These are phyloP conservation scores for Megaleporinus macrocephalus DNA, from an alignment of 2,113 vertebrate genomes.

Conservation along the genomic window DNA sequence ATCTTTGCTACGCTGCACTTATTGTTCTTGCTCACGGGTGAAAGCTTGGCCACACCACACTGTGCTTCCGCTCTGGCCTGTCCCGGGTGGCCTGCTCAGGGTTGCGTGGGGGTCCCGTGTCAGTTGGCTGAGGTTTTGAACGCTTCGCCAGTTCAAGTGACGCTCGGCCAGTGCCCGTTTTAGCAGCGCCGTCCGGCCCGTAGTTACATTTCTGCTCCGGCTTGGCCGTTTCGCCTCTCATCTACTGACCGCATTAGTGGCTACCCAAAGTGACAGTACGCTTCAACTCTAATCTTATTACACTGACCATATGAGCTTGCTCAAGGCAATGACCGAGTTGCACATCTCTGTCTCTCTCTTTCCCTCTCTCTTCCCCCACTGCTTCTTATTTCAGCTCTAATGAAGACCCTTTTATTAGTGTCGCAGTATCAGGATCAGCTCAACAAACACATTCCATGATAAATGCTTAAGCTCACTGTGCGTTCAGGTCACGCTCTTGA, in stretches of 20 bases:
- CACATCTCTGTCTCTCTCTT: constrained; percentile 8
- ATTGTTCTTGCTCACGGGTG: constrained; percentile 4
- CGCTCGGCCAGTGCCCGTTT: constrained; percentile 60
- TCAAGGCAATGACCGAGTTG: constrained; percentile 59
- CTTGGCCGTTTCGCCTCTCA: constrained; percentile 41
- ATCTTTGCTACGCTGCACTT: neutral
- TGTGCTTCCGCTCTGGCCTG: constrained; percentile 21
- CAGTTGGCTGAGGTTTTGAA: constrained; percentile 19
- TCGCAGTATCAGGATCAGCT: constrained; percentile 19
- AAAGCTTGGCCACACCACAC: neutral
- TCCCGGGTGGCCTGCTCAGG: neutral
- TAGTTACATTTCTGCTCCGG: constrained; percentile 59
- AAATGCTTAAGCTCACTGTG: constrained; percentile 9
- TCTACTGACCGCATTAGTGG: constrained; percentile 56
- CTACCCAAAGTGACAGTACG: constrained; percentile 70
- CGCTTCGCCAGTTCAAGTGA: constrained; percentile 63
- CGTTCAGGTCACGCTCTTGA: neutral
- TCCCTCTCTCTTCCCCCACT: constrained; percentile 12
- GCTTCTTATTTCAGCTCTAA: constrained; percentile 51
- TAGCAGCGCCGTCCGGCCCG: constrained; percentile 58
- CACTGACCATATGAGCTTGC: constrained; percentile 67
- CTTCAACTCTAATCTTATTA: constrained; percentile 71
- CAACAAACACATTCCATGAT: constrained; percentile 17
- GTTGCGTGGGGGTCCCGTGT: constrained; percentile 22
- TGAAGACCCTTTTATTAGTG: constrained; percentile 55